Conservation (phyloP, 2,797 vertebrate species). For the Pseudopleuronectes americanus region DNA sequence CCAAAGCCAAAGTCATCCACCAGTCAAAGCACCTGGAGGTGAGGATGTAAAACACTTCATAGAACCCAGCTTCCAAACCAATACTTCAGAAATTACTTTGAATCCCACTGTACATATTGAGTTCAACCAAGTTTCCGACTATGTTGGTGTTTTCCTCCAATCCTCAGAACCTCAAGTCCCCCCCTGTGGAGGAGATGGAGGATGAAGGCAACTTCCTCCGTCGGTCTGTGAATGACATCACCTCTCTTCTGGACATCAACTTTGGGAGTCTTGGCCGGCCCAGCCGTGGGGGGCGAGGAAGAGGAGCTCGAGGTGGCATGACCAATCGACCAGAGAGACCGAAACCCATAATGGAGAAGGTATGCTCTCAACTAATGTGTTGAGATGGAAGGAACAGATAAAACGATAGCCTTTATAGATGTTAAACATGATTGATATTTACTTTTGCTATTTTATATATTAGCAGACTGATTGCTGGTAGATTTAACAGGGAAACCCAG, state of each 20-base stretch:
- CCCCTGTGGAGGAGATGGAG: constrained; percentile 82
- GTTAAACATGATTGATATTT: not conserved
- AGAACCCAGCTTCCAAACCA: not conserved
- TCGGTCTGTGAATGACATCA: constrained; percentile 96
- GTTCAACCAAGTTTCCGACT: not conserved
- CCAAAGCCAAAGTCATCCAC: constrained; percentile 96
- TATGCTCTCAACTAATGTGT: constrained; percentile 12
- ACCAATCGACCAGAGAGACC: constrained; percentile 42
- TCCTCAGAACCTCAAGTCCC: constrained; percentile 64
- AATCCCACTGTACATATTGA: not conserved
- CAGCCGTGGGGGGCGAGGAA: constrained; percentile 87
- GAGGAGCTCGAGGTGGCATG: constrained; percentile 67
- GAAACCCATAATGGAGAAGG: constrained; percentile 51
- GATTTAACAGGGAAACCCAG: not conserved
- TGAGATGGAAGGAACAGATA: no score
- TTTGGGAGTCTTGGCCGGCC: constrained; percentile 94
- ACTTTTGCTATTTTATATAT: not conserved
- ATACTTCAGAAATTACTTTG: no score
- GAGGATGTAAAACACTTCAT: constrained; percentile 58
- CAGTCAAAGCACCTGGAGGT: constrained; percentile 90
- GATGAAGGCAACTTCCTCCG: constrained; percentile 88
- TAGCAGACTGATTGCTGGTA: not conserved
- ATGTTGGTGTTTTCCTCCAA: not conserved
- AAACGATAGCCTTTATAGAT: not conserved
- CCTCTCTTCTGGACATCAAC: constrained; percentile 95